phyloP scores from a whole-genome alignment of 1,140 invertebrate genomes.

The Cyclina sinensis region DNA sequence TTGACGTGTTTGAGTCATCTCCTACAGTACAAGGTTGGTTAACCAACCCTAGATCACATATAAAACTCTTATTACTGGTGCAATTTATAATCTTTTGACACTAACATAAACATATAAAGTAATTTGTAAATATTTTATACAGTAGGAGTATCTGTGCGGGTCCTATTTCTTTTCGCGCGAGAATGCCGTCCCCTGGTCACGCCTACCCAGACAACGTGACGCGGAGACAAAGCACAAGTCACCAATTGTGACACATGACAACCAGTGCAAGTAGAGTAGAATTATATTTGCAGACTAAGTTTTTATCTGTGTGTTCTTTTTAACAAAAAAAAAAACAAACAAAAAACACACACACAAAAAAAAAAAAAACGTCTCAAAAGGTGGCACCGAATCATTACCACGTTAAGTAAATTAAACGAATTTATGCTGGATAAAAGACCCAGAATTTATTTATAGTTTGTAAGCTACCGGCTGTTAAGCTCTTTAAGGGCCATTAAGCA shows the following conservation, averaged over 20 bases:
- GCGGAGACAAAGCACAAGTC: conserved; percentile 16
- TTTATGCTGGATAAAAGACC: no score
- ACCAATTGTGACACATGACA: background rate
- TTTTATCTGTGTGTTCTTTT: no score
- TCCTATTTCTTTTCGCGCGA: conserved; percentile 21
- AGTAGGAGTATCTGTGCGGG: conserved; percentile 15
- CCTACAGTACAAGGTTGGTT: background rate
- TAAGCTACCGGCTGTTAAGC: no score
- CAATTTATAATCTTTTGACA: background rate
- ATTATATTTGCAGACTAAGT: no score
- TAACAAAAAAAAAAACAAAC: no score
- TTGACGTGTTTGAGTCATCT: background rate
- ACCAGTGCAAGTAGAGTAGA: background rate
- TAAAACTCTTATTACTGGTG: background rate
- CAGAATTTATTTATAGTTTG: no score
- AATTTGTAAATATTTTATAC: conserved; percentile 51
- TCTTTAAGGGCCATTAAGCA: no score
- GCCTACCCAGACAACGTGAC: conserved; percentile 53
- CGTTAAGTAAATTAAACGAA: no score
- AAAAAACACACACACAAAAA: no score
- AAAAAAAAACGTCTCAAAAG: no score
- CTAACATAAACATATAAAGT: background rate
- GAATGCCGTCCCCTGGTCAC: conserved; percentile 16
- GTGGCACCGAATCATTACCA: no score
- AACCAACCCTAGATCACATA: background rate